These are phyloP conservation scores for Salpingus planirostris DNA, from an alignment of 2,888 invertebrate species.

Conservation along the genomic window DNA sequence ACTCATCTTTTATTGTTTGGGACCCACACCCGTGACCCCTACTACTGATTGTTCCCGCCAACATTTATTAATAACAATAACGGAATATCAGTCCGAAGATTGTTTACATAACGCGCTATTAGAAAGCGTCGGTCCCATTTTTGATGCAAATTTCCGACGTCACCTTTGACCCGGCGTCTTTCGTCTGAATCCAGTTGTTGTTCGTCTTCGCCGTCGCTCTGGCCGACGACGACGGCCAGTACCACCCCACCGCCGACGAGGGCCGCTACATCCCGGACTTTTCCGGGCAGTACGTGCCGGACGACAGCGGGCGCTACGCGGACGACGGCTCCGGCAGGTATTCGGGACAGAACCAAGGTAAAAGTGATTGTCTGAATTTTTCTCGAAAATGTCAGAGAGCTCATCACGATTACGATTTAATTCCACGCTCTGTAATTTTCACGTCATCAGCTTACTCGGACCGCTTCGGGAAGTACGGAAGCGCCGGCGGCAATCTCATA, in stretches of 20 bases:
- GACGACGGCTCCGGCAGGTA: constrained; percentile 20
- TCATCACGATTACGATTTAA: too few relatives aligned
- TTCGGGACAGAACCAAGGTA: constrained; percentile 14
- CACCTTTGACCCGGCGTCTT: not conserved
- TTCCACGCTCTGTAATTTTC: too few relatives aligned
- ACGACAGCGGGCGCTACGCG: constrained; percentile 17
- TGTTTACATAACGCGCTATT: not conserved
- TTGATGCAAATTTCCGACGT: too few relatives aligned
- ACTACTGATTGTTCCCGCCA: too few relatives aligned
- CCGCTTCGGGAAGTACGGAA: too few relatives aligned
- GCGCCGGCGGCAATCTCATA: not conserved
- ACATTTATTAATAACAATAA: too few relatives aligned
- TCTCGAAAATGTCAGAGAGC: too few relatives aligned
- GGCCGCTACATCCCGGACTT: constrained; percentile 13
- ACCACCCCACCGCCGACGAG: constrained; percentile 6
- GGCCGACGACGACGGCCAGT: constrained; percentile 8
- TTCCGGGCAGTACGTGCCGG: constrained; percentile 16
- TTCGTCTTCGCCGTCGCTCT: not conserved
- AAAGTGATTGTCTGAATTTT: constrained; percentile 2
- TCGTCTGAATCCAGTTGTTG: too few relatives aligned
- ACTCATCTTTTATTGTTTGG: too few relatives aligned
- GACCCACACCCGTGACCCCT: too few relatives aligned
- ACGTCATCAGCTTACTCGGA: too few relatives aligned
- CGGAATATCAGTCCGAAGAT: too few relatives aligned
- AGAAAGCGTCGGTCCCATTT: not conserved